Conservation (phyloP, 2,888 invertebrate species). For the Melanostoma scalare region DNA sequence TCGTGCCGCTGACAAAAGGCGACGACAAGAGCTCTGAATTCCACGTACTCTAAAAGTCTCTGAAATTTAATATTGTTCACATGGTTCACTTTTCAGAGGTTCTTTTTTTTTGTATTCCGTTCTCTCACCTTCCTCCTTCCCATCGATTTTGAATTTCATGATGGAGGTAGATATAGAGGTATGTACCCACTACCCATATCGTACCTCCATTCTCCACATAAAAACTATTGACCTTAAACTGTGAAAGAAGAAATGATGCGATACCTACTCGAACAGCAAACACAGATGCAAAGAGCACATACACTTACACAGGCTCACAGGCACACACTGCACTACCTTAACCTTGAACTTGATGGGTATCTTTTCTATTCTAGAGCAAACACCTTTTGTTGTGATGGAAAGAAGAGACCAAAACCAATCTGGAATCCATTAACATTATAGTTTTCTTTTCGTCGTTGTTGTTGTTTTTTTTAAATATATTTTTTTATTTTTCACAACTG, state of each 20-base stretch:
- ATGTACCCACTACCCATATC: too few relatives aligned
- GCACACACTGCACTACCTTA: conserved; percentile 19
- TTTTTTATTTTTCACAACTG: conserved; percentile 17
- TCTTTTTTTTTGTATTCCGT: conserved; percentile 8
- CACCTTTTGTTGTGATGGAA: conserved; percentile 47
- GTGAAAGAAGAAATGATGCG: conserved; percentile 17
- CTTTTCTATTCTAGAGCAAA: conserved; percentile 47
- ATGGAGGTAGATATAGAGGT: too few relatives aligned
- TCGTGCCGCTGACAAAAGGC: conserved; percentile 42
- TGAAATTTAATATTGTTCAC: conserved; percentile 57
- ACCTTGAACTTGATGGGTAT: conserved; percentile 62
- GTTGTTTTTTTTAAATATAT: too few relatives aligned
- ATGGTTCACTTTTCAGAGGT: conserved; percentile 43
- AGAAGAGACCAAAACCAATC: conserved; percentile 41
- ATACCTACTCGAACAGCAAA: conserved; percentile 27
- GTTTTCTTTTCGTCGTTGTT: neutral
- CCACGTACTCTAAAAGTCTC: conserved; percentile 21
- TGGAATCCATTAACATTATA: conserved; percentile 44
- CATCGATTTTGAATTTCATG: conserved; percentile 28
- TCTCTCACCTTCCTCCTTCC: neutral
- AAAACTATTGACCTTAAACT: conserved; percentile 29
- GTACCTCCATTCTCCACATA: too few relatives aligned
- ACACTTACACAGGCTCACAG: neutral
- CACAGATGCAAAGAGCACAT: neutral
- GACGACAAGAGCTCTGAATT: conserved; percentile 45